A percentile compares a stretch with the other conserved stretches of the same genome.
These are phyloP conservation scores for Allygus modestus DNA, from an alignment of 2,888 invertebrate species.

Conservation along the genomic window DNA sequence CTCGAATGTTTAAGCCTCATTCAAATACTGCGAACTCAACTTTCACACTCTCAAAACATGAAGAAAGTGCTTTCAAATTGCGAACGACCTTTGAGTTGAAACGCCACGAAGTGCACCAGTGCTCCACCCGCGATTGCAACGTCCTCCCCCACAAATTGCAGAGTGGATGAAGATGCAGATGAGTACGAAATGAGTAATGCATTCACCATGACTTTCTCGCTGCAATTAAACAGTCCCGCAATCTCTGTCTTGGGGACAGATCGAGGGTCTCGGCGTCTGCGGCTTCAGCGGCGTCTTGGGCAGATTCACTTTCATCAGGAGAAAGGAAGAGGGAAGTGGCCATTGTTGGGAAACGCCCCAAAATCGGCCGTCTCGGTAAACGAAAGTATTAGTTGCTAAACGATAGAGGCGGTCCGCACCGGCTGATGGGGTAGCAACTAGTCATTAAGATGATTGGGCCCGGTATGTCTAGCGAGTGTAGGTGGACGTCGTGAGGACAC, in stretches of 20 bases:
- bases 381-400: slow-evolving; percentile 51
- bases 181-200: slow-evolving; percentile 4
- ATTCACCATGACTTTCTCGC: slow-evolving; percentile 12
- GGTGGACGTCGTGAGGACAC: not conserved
- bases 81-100: too few species aligned
- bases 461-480: not conserved
- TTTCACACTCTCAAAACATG: too few species aligned
- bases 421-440: not conserved
- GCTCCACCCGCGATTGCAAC: not conserved
- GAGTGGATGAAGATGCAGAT: not conserved
- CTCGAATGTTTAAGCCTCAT: too few species aligned
- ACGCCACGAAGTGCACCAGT: not conserved
- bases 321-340: slow-evolving; percentile 17
- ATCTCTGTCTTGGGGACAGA: not conserved
- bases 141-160: slow-evolving; percentile 7
- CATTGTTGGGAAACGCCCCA: slow-evolving; percentile 37
- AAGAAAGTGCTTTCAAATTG: too few species aligned
- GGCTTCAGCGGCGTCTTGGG: not conserved
- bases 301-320: slow-evolving; percentile 54
- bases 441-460: slow-evolving; percentile 38
- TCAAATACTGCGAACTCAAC: too few species aligned
- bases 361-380: slow-evolving; percentile 25
- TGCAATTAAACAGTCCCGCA: slow-evolving; percentile 19
- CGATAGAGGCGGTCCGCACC: not conserved
- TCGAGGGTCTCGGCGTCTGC: not conserved